Base-by-base conservation (phyloP, 2,797 vertebrate genomes). In the Alfaro cultratus region DNA sequence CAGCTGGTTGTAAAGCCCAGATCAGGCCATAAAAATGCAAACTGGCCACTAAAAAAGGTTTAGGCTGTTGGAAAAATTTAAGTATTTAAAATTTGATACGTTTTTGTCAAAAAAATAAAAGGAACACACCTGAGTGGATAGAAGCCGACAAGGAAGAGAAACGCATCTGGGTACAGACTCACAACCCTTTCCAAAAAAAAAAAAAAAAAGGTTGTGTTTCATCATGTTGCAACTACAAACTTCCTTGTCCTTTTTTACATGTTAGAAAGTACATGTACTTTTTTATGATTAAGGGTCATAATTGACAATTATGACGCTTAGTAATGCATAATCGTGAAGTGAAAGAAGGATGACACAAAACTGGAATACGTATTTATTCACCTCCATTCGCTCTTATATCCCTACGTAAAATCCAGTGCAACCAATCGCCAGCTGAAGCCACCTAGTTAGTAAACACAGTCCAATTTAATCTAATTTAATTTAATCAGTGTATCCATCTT, bases 1-100 rank as follows among this genome's bases (percentile, higher is more conserved):
- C 60, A 74, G 9, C 72, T 74, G 36, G 51, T 55, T 74, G 26
- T n/a, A 36, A 47, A 80, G 46, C 46, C 36, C 55, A 53, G 18
- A 74, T 53, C 57, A 43, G 36, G 23, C n/a, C 41, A 43, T 51
- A 43, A 53, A 67, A 41, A 43, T 12, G 36, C 49, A 41, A 71
- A 71, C 23, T 4, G 23, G 41, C 12, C 41, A 2, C 26, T 45
- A 1, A 46, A n/a, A 7, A 45, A 15, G 12, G 1, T 29, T 71
- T 9, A 16, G 68, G 26, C 41, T 29, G 11, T 21, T 36, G 31
- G 21, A 21, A 36, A 62, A 34, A 64, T 64, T 9, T 21, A 64
- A 64, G 31, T 26, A 10, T 41, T 67, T 67, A 3, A 15, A 43
- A 71, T 15, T 43, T 43, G 39, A 70, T 21, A 70, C 10, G 7